Conservation (phyloP, 2,888 invertebrate genomes). For the Drosophila neotestacea region DNA sequence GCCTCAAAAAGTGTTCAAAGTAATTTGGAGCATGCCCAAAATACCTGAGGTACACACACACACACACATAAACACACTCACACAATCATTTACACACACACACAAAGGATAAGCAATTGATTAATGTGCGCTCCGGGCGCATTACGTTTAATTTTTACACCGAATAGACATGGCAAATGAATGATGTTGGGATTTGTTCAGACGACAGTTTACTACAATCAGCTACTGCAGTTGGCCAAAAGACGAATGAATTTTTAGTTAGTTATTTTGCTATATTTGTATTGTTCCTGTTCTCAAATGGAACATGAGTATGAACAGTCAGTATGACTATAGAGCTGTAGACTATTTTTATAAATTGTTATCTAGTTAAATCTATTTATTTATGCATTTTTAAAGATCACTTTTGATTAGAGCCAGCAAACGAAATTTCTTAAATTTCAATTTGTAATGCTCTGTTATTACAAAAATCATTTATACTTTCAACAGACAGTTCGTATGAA, state of each 20-base stretch:
- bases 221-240: constrained; percentile 20
- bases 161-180: constrained; percentile 58
- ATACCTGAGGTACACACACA: constrained; percentile 64
- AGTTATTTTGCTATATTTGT: constrained; percentile 31
- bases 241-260: constrained; percentile 46
- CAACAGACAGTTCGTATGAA: too few relatives aligned
- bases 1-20: constrained; percentile 74
- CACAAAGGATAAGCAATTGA: constrained; percentile 77
- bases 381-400: too few relatives aligned
- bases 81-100: constrained; percentile 11
- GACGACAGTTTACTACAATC: constrained; percentile 38
- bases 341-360: too few relatives aligned
- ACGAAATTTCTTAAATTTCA: too few relatives aligned
- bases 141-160: constrained; percentile 79
- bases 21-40: constrained; percentile 80
- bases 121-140: constrained; percentile 76
- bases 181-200: constrained; percentile 60
- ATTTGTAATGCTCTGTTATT: too few relatives aligned
- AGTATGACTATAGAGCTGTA: not conserved
- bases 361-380: too few relatives aligned
- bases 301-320: not conserved
- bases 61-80: constrained; percentile 21
- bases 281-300: constrained; percentile 12
- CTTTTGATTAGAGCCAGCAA: too few relatives aligned
- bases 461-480: too few relatives aligned